Evolutionary conservation across 2,888 invertebrate genomes (phyloP).

Genomic region (Frankliniella fusca): DNA sequence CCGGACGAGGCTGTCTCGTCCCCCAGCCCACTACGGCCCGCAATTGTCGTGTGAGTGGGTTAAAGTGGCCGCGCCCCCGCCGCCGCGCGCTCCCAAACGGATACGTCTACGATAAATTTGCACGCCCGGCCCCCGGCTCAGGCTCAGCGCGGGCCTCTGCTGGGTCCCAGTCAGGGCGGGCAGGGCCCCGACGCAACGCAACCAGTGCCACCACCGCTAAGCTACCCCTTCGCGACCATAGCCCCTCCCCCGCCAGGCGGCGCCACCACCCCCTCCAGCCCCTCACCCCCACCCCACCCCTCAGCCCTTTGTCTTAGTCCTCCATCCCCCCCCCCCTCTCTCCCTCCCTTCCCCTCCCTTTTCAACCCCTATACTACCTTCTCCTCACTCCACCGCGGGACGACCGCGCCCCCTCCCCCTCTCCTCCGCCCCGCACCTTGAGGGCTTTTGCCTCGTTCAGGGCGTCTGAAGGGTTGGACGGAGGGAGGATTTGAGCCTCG

Average conservation of each 20-base stretch:
- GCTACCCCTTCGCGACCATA: neutral
- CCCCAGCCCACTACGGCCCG: too few species aligned
- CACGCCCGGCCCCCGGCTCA: neutral
- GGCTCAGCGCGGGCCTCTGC: too few species aligned
- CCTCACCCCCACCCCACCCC: neutral
- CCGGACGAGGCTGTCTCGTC: neutral
- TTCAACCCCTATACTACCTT: too few species aligned
- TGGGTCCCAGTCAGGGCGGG: neutral
- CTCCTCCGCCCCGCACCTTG: neutral
- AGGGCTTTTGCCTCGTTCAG: constrained; percentile 20
- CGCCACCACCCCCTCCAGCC: neutral
- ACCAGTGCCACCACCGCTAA: neutral
- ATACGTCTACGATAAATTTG: constrained; percentile 10
- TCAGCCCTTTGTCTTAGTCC: neutral
- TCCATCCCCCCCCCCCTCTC: neutral
- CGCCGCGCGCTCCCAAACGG: neutral
- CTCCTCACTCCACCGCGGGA: neutral
- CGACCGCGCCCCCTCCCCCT: neutral
- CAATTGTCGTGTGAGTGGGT: neutral
- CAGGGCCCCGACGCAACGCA: too few species aligned
- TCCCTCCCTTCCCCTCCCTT: neutral
- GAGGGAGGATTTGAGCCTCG: neutral
- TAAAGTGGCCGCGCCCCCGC: neutral
- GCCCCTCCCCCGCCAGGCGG: neutral
- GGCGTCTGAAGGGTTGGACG: neutral